Evolutionary conservation across 1,140 invertebrate species (phyloP).

Genomic region (Drosophila repleta): DNA sequence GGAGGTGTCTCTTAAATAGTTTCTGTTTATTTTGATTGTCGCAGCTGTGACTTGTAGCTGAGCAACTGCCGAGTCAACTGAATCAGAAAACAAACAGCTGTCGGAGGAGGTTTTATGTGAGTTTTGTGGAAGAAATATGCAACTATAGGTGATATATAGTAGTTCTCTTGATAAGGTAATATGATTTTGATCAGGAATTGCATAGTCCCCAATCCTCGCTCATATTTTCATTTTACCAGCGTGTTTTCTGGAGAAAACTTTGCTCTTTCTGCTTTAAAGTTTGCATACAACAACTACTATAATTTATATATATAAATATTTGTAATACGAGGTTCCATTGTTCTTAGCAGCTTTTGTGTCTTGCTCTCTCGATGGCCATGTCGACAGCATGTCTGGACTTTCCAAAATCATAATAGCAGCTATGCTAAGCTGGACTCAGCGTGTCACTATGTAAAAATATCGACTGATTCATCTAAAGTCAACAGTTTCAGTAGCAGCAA

Average conservation of each 20-base stretch:
- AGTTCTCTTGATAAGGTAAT: no score
- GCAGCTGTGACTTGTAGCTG: no score
- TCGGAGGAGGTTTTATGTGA: no score
- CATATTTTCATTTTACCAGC: no score
- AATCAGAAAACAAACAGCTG: not conserved
- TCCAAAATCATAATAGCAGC: slow-evolving; percentile 16
- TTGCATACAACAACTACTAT: no score
- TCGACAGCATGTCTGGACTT: slow-evolving; percentile 66
- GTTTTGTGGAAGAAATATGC: no score
- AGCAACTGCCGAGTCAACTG: slow-evolving; percentile 14
- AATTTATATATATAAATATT: not conserved
- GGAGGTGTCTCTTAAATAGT: slow-evolving; percentile 23
- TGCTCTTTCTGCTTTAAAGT: no score
- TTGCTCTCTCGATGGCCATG: slow-evolving; percentile 8
- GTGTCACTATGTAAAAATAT: slow-evolving; percentile 62
- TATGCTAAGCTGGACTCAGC: slow-evolving; percentile 40
- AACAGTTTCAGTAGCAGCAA: slow-evolving; percentile 19
- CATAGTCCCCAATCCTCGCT: no score
- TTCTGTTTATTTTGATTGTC: slow-evolving; percentile 20
- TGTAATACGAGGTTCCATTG: slow-evolving; percentile 4
- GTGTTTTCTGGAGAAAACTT: no score
- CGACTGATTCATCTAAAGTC: slow-evolving; percentile 52
- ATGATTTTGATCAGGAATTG: no score
- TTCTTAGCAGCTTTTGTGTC: not conserved
- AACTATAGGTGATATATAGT: no score